Base-by-base conservation (phyloP, 1,140 invertebrate genomes). In the Drosophila erecta region DNA sequence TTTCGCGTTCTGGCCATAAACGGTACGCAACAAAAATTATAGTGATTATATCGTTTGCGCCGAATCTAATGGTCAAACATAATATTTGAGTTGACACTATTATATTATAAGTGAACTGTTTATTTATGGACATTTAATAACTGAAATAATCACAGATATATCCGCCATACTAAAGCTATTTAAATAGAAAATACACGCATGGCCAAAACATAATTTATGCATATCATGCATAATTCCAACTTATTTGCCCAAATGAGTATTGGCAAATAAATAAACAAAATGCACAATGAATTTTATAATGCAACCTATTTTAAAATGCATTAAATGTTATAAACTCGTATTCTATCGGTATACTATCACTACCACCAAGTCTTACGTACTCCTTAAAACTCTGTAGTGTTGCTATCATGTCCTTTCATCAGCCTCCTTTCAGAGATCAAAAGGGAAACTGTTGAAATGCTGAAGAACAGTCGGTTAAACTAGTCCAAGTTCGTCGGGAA, bases 1-100 rank as follows among this genome's bases (percentile, higher is more conserved):
- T 46, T 83, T 59, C 76, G 71, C 47, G 83, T 66, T 55, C 35
- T 85, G 46, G 40, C 66, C 4, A 41, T 77, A 38, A 75, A 79
- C 40, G 83, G 83, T 86, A 89, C 72, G 77, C 30, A 46, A 62
- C 50, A 49, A 17, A 17, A 27, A 46, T 27, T 35, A 50, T 58
- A 51, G 0, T 61, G 37, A 41, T 61, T 30, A 30, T 27, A 30
- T 30, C 35, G 24, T 17, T 33, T 33, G 27, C 8, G 4, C 7
- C 3, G 46, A n/a, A 49, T 15, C 30, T 49, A 11, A 35, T 55
- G 17, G 27, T 20, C 10, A 12, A 2, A 40, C 8, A 14, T 40
- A 17, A 1, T 40, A 20, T 30, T 30, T 57, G 12, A n/a, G 20
- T 11, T 10, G n/a, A 59, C 30, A 24, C 49, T 51, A 51, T 12